Conservation (phyloP, 2,797 vertebrate species). For the Lemur catta region DNA sequence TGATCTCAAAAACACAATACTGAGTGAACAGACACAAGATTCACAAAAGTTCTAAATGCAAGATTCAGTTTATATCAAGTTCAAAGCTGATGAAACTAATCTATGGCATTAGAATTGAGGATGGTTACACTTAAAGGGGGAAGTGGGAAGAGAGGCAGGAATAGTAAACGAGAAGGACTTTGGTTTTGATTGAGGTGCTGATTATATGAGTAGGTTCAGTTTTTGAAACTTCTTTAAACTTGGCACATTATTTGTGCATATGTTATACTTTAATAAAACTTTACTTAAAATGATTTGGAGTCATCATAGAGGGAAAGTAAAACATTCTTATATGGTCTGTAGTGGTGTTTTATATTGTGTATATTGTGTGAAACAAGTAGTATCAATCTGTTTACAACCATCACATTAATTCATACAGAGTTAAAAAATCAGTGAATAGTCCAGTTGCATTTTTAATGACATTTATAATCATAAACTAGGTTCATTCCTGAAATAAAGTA, state of each 20-base stretch:
- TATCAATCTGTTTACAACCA: not conserved
- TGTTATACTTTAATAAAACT: not conserved
- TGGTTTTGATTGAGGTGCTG: not conserved
- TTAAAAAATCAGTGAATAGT: not conserved
- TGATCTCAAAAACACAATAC: not conserved
- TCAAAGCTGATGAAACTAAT: not conserved
- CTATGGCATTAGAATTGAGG: not conserved
- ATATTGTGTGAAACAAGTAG: not conserved
- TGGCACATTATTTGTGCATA: not conserved
- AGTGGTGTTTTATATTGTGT: not conserved
- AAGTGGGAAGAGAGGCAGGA: accelerated
- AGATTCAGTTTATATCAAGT: not conserved
- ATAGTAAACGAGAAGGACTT: accelerated
- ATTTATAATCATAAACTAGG: not conserved
- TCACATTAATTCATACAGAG: not conserved
- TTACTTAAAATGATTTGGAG: not conserved
- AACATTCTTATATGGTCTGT: not conserved
- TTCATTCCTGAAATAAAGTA: not conserved
- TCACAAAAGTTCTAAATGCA: not conserved
- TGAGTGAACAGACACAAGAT: not conserved
- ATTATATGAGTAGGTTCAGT: not conserved
- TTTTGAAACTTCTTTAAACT: not conserved
- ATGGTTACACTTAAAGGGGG: not conserved
- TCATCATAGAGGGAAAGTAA: not conserved
- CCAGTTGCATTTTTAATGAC: not conserved